phyloP scores from a whole-genome alignment of 2,888 invertebrate genomes.

The Agrochola lota region DNA sequence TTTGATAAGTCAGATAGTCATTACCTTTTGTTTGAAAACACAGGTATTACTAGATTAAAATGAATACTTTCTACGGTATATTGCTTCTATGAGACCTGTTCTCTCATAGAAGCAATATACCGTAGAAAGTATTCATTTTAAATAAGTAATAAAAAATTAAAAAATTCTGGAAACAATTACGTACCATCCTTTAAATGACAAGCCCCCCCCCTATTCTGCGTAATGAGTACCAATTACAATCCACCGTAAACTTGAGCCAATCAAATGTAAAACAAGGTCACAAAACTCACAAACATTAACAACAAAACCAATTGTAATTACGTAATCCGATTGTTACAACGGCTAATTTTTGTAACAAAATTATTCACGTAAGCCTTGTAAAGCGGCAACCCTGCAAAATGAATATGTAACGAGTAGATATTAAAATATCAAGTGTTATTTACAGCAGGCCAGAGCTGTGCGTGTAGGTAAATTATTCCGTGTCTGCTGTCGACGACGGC shows the following conservation, averaged over 20 bases:
- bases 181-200: neutral
- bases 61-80: neutral
- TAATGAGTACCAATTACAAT: neutral
- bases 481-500: slow-evolving; percentile 58
- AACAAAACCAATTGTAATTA: slow-evolving; percentile 48
- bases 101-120: too few relatives aligned
- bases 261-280: slow-evolving; percentile 21
- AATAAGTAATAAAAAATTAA: too few relatives aligned
- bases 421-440: slow-evolving; percentile 73
- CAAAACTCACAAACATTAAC: slow-evolving; percentile 21
- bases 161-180: neutral
- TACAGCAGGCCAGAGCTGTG: slow-evolving; percentile 56
- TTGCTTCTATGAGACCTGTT: neutral
- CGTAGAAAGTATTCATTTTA: too few relatives aligned
- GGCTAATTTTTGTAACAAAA: slow-evolving; percentile 45
- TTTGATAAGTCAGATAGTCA: neutral
- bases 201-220: neutral
- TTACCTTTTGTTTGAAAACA: neutral
- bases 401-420: slow-evolving; percentile 69
- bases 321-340: slow-evolving; percentile 47
- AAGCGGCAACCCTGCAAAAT: slow-evolving; percentile 62
- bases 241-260: neutral
- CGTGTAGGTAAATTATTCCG: slow-evolving; percentile 67
- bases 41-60: neutral
- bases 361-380: slow-evolving; percentile 33